Percentiles rank a stretch among this genome's conserved stretches.
phyloP scores from a whole-genome alignment of 2,888 invertebrate species.

The Nephrotoma guestfalica region DNA sequence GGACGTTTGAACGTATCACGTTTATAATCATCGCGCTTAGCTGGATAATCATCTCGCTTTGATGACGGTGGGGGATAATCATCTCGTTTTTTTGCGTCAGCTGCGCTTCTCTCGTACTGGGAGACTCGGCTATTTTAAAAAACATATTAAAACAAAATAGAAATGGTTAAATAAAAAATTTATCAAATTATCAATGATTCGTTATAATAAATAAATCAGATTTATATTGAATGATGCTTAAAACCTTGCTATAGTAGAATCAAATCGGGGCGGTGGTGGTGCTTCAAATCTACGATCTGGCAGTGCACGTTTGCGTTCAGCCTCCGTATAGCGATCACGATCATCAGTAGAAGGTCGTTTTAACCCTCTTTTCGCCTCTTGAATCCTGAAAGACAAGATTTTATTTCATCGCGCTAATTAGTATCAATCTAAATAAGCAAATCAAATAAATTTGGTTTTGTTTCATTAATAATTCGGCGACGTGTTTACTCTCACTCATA shows the following conservation, averaged over 20 bases:
- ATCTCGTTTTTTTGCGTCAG: constrained; percentile 22
- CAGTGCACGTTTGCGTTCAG: constrained; percentile 27
- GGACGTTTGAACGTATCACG: constrained; percentile 3
- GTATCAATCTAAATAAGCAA: constrained; percentile 1
- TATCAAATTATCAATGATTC: not conserved
- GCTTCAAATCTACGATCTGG: constrained; percentile 25
- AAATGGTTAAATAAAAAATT: not conserved
- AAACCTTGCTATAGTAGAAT: constrained; percentile 28
- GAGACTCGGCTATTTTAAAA: constrained; percentile 4
- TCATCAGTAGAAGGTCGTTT: constrained; percentile 26
- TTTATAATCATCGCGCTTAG: constrained; percentile 22
- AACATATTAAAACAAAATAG: not conserved
- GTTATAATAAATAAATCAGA: not conserved
- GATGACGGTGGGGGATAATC: constrained; percentile 22
- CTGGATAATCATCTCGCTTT: constrained; percentile 20
- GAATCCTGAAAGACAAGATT: constrained; percentile 22
- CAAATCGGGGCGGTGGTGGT: constrained; percentile 33
- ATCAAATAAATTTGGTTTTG: not conserved
- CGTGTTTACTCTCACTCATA: not conserved
- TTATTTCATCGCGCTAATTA: not conserved
- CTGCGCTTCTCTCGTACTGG: constrained; percentile 7
- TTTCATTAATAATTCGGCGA: not conserved
- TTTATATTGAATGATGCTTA: not conserved
- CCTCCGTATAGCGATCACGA: constrained; percentile 19
- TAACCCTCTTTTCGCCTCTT: constrained; percentile 25